Percentiles rank a stretch among this genome's conserved stretches.
These are phyloP conservation scores for Apamea anceps DNA, from an alignment of 2,888 invertebrate species.

Conservation along the genomic window DNA sequence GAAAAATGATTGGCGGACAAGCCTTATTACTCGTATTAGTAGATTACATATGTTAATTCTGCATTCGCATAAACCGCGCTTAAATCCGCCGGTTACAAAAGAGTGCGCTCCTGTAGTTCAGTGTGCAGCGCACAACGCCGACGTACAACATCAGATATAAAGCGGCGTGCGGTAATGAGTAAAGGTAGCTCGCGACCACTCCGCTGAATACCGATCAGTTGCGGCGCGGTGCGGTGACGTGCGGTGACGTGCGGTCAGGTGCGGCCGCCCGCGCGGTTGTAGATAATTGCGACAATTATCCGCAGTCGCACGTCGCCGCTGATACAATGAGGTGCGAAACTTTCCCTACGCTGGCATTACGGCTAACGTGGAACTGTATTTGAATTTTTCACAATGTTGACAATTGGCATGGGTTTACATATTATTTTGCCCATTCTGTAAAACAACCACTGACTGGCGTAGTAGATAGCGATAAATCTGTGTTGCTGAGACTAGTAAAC, in stretches of 20 bases:
- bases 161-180: conserved; percentile 31
- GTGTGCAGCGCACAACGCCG: not conserved
- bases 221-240: conserved; percentile 23
- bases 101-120: not conserved
- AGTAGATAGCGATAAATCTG: not conserved
- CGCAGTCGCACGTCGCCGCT: conserved; percentile 5
- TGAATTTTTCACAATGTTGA: not conserved
- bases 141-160: conserved; percentile 18
- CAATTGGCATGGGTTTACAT: not conserved
- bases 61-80: not conserved
- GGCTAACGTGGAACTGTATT: not conserved
- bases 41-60: not conserved
- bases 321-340: conserved; percentile 14
- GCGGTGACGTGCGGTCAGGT: conserved; percentile 15
- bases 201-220: conserved; percentile 28
- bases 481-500: not conserved
- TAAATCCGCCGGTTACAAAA: not conserved
- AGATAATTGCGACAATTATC: conserved; percentile 53
- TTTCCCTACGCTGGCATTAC: conserved; percentile 1
- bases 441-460: not conserved
- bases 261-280: conserved; percentile 10
- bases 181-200: conserved; percentile 9
- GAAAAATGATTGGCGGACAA: not conserved
- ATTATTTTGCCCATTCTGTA: not conserved
- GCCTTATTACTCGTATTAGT: not conserved